Evolutionary conservation across 2,113 vertebrate species (phyloP).

Genomic region (Gila orcuttii): DNA sequence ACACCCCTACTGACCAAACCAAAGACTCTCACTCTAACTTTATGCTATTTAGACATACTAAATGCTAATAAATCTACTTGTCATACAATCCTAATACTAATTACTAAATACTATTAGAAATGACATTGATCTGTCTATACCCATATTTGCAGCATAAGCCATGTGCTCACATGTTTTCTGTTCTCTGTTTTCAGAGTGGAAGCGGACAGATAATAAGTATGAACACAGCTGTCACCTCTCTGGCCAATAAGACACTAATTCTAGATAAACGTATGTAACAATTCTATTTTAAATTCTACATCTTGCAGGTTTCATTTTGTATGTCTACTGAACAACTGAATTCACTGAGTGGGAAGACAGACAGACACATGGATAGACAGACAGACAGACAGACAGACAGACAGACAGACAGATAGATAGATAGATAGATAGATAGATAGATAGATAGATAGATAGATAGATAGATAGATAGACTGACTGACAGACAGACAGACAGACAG

Average conservation of each 20-base stretch:
- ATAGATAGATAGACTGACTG: too few species aligned
- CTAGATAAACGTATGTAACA: constrained; percentile 73
- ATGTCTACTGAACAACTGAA: too few species aligned
- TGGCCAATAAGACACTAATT: constrained; percentile 75
- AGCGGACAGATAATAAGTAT: constrained; percentile 67
- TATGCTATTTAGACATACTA: not conserved
- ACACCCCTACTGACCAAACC: not conserved
- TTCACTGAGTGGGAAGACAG: too few species aligned
- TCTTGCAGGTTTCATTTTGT: not conserved
- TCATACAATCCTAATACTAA: too few species aligned
- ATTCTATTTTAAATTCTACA: not conserved
- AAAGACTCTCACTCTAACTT: not conserved
- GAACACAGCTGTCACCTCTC: constrained; percentile 66
- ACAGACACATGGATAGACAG: too few species aligned
- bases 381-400: too few species aligned
- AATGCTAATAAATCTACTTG: not conserved
- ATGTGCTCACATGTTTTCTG: not conserved
- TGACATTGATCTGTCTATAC: not conserved
- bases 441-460: too few species aligned
- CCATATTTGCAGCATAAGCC: not conserved
- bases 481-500: too few species aligned
- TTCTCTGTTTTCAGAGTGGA: constrained; percentile 67
- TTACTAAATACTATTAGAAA: not conserved
- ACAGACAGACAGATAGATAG: too few species aligned
- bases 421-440: too few species aligned